phyloP scores from a whole-genome alignment of 2,888 invertebrate species.

The Tipula vernalis region DNA sequence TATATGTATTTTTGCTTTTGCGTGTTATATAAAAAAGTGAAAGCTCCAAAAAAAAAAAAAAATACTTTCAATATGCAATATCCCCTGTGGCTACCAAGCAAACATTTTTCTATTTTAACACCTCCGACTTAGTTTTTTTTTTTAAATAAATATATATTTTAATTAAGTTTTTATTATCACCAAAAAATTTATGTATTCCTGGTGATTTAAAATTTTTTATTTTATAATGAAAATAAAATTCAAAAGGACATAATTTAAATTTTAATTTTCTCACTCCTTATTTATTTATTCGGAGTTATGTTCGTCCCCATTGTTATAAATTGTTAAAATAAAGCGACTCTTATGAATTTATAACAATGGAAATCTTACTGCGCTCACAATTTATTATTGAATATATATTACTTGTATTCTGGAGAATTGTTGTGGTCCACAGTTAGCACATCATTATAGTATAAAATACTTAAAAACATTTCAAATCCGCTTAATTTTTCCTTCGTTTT shows the following conservation, averaged over 20 bases:
- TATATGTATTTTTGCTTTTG: neutral
- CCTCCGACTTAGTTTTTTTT: slow-evolving; percentile 7
- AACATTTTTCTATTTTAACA: slow-evolving; percentile 1
- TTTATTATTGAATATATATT: neutral
- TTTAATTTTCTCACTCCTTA: neutral
- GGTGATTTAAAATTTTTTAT: neutral
- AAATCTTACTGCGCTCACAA: neutral
- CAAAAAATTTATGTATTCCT: neutral
- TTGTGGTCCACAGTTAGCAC: neutral
- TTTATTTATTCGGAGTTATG: neutral
- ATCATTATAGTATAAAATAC: neutral
- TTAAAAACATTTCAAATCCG: neutral
- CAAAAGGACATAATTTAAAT: neutral
- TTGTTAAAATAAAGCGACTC: neutral
- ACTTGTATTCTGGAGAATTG: neutral
- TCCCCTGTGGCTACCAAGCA: neutral
- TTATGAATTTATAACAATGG: neutral
- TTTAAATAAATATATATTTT: neutral
- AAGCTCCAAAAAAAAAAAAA: neutral
- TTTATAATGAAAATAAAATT: neutral
- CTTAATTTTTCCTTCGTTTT: neutral
- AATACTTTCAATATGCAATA: neutral
- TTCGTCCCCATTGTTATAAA: neutral
- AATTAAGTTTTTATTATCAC: neutral
- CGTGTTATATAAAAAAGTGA: neutral